phyloP scores from a whole-genome alignment of 2,113 vertebrate species.

The Telmatochromis sp. region DNA sequence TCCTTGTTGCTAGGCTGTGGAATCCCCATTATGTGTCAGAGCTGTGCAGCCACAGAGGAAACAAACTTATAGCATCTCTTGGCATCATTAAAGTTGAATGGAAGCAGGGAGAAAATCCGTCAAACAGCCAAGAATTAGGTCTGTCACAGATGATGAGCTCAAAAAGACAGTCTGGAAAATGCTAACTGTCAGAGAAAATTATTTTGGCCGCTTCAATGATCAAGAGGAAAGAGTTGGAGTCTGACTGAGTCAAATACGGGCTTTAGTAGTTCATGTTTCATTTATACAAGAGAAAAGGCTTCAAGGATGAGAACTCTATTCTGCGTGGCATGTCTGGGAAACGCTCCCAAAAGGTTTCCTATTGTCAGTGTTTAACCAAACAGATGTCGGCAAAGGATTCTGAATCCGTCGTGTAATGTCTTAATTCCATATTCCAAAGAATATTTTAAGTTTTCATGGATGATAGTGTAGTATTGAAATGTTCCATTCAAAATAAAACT shows the following conservation, averaged over 20 bases:
- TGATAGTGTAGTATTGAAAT: not conserved
- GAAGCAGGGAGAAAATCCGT: not conserved
- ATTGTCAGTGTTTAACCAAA: not conserved
- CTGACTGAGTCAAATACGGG: not conserved
- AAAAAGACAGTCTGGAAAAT: not conserved
- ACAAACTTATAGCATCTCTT: not conserved
- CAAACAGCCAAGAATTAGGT: not conserved
- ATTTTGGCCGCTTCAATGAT: not conserved
- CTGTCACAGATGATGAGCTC: not conserved
- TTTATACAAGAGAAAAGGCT: not conserved
- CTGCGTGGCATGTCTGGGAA: not conserved
- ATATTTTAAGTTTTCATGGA: not conserved
- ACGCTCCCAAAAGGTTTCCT: not conserved
- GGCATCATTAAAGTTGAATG: not conserved
- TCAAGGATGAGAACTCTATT: not conserved
- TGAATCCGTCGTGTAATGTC: not conserved
- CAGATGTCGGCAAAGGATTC: not conserved
- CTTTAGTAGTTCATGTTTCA: not conserved
- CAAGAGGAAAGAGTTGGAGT: not conserved
- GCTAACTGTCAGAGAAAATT: not conserved
- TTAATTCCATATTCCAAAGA: not conserved
- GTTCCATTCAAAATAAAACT: not conserved
- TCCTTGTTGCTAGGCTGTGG: not conserved
- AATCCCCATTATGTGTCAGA: not conserved
- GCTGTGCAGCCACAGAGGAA: not conserved